Evolutionary conservation across 2,797 vertebrate genomes (phyloP).

Genomic region (Eremophila alpestris): DNA sequence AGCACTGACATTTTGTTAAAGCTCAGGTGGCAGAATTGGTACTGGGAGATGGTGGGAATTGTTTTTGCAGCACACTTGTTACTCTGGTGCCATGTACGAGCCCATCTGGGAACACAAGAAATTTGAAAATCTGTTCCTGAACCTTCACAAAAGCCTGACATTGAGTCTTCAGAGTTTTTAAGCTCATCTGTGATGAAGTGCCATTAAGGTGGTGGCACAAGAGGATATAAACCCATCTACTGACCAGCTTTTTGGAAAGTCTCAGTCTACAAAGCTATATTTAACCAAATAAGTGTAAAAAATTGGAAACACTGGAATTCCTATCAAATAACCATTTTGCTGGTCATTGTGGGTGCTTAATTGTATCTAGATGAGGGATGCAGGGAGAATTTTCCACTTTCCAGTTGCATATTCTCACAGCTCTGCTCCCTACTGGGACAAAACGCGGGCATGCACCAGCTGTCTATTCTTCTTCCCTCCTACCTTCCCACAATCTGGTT

Average conservation of each 20-base stretch:
- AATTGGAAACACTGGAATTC: not conserved
- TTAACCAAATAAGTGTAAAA: not conserved
- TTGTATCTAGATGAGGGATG: not conserved
- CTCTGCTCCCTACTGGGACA: constrained; percentile 18
- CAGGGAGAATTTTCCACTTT: constrained; percentile 30
- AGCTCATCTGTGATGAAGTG: not conserved
- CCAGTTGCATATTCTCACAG: constrained; percentile 32
- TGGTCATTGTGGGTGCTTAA: not conserved
- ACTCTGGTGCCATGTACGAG: not conserved
- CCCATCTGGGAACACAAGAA: not conserved
- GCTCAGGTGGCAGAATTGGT: not conserved
- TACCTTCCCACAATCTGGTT: constrained; percentile 48
- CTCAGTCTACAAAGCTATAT: not conserved
- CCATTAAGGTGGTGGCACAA: not conserved
- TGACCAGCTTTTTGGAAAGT: not conserved
- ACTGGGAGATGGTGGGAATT: not conserved
- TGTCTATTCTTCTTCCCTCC: constrained; percentile 50
- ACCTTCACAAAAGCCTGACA: not conserved
- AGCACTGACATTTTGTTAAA: not conserved
- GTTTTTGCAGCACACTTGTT: not conserved
- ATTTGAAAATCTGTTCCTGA: not conserved
- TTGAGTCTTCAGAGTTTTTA: not conserved
- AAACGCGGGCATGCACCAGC: constrained; percentile 31
- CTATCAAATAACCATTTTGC: not conserved
- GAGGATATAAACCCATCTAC: not conserved